phyloP scores from a whole-genome alignment of 2,888 invertebrate genomes.

The Ligdia adustata region DNA sequence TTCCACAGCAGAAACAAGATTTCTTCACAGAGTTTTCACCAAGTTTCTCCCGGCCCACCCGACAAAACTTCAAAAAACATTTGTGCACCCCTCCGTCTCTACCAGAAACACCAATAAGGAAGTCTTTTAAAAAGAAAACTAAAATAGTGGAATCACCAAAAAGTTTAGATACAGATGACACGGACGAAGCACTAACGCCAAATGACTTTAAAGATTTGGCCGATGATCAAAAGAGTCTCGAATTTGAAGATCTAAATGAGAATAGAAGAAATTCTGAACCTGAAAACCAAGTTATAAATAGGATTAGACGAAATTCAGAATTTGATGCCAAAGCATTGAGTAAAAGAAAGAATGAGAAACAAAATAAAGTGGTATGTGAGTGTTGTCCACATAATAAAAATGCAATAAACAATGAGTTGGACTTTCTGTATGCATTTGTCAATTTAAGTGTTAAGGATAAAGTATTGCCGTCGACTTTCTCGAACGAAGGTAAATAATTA shows the following conservation, averaged over 20 bases:
- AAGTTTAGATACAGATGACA: slow-evolving; percentile 11
- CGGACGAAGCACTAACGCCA: slow-evolving; percentile 11
- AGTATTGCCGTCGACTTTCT: slow-evolving; percentile 63
- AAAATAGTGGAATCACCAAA: slow-evolving; percentile 26
- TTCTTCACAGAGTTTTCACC: slow-evolving; percentile 64
- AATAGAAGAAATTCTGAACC: slow-evolving; percentile 9
- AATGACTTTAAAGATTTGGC: not conserved
- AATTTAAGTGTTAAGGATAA: slow-evolving; percentile 68
- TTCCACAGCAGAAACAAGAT: slow-evolving; percentile 72
- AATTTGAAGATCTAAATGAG: not conserved
- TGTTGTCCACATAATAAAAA: slow-evolving; percentile 46
- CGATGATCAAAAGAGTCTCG: not conserved
- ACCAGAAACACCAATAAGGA: slow-evolving; percentile 27
- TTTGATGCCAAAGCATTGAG: slow-evolving; percentile 13
- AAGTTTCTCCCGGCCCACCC: slow-evolving; percentile 47
- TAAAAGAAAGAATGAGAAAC: slow-evolving; percentile 20
- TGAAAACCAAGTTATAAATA: slow-evolving; percentile 8
- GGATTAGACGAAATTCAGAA: not conserved
- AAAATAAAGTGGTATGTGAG: slow-evolving; percentile 43
- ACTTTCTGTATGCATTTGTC: slow-evolving; percentile 73
- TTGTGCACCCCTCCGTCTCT: slow-evolving; percentile 46
- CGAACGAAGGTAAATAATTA: slow-evolving; percentile 74
- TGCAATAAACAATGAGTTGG: slow-evolving; percentile 45
- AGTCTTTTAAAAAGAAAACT: slow-evolving; percentile 22
- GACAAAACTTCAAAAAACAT: slow-evolving; percentile 52